Conservation (phyloP, 2,888 invertebrate genomes). For the Litoditis marina region DNA sequence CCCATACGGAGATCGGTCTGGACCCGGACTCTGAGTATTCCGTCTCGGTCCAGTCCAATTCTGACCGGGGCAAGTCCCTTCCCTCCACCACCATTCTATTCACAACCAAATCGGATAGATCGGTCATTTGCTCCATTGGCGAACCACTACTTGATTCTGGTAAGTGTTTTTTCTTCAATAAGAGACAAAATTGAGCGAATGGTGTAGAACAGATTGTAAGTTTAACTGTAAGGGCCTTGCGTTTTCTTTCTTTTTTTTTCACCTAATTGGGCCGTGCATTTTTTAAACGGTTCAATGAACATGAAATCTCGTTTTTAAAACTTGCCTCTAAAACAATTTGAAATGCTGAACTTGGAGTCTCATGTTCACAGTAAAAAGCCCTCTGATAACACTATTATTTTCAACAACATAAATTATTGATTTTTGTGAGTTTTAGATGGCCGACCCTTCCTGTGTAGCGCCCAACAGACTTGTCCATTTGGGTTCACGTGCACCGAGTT, state of each 20-base stretch:
- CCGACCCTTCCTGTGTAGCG: slow-evolving; percentile 16
- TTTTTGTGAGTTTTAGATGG: slow-evolving; percentile 7
- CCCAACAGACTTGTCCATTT: slow-evolving; percentile 17
- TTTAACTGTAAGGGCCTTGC: too few species aligned
- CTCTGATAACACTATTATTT: not conserved
- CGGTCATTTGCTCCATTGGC: slow-evolving; percentile 30
- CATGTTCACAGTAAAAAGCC: too few species aligned
- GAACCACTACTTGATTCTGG: slow-evolving; percentile 33
- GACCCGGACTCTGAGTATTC: slow-evolving; percentile 42
- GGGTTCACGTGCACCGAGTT: slow-evolving; percentile 26
- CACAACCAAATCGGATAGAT: slow-evolving; percentile 23
- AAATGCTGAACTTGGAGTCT: too few species aligned
- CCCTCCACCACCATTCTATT: slow-evolving; percentile 47
- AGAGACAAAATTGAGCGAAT: too few species aligned
- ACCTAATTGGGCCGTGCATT: too few species aligned
- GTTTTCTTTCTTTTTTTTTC: too few species aligned
- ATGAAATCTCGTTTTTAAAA: too few species aligned
- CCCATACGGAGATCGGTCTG: slow-evolving; percentile 35
- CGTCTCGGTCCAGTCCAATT: slow-evolving; percentile 35
- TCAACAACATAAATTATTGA: not conserved
- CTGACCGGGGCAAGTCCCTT: slow-evolving; percentile 32
- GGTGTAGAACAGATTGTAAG: too few species aligned
- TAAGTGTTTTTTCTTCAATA: too few species aligned
- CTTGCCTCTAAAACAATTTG: too few species aligned
- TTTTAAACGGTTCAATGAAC: too few species aligned